A percentile compares a stretch with the other conserved stretches of the same genome.
These are phyloP conservation scores for Drosophila persimilis DNA, from an alignment of 1,140 invertebrate genomes.

Conservation along the genomic window DNA sequence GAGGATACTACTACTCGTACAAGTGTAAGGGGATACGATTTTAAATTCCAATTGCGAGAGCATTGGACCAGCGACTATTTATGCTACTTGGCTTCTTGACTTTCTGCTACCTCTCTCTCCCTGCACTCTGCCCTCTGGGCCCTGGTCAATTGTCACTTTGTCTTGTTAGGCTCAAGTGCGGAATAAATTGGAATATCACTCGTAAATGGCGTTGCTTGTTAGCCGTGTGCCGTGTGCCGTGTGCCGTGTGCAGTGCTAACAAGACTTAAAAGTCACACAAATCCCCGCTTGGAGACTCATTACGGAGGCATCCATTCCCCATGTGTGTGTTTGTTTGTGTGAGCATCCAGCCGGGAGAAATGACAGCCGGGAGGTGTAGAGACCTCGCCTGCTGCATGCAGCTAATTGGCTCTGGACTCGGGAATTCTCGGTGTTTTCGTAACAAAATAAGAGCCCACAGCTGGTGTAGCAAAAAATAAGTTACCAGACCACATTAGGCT, in stretches of 20 bases:
- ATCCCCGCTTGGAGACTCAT: constrained; percentile 53
- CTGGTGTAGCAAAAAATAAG: constrained; percentile 20
- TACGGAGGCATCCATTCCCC: constrained; percentile 4
- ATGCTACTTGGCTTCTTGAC: constrained; percentile 20
- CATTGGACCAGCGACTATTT: constrained; percentile 35
- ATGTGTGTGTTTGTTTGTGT: constrained; percentile 20
- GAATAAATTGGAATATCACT: constrained; percentile 57
- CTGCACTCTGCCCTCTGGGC: constrained; percentile 19
- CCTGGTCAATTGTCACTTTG: constrained; percentile 57
- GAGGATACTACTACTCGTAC: background rate
- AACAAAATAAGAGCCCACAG: constrained; percentile 37
- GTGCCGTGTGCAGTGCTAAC: constrained; percentile 49
- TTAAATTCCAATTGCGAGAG: constrained; percentile 58
- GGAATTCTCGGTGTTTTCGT: constrained; percentile 13
- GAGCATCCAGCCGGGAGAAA: constrained; percentile 28
- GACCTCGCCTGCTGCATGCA: constrained; percentile 15
- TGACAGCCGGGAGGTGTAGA: constrained; percentile 11
- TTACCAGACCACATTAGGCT: background rate
- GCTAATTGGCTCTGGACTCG: constrained; percentile 22
- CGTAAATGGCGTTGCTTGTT: constrained; percentile 60
- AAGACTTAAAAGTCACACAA: constrained; percentile 60
- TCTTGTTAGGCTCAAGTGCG: constrained; percentile 69
- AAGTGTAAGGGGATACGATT: constrained; percentile 17
- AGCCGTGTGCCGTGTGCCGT: constrained; percentile 11
- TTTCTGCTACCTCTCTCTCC: background rate